A percentile compares a stretch with the other conserved stretches of the same genome.
Conservation (phyloP, 2,888 invertebrate genomes). For the Bugula neritina region DNA sequence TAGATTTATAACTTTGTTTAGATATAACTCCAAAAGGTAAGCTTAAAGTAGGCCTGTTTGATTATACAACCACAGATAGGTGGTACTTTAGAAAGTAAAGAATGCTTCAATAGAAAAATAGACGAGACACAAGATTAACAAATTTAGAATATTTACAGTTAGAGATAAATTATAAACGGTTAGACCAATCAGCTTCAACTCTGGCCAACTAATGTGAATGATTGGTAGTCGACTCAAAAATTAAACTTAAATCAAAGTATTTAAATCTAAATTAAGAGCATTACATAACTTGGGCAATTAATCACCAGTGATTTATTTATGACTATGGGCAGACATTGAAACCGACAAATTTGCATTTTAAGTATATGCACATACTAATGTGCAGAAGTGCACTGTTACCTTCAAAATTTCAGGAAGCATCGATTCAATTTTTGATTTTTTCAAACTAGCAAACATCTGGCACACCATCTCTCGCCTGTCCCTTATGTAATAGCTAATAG, state of each 20-base stretch:
- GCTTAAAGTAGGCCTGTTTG: too few species aligned
- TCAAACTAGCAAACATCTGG: constrained; percentile 53
- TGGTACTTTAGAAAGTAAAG: too few species aligned
- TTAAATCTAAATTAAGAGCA: constrained; percentile 21
- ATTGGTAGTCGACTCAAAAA: constrained; percentile 6
- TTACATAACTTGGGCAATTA: constrained; percentile 14
- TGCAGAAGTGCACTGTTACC: constrained; percentile 37
- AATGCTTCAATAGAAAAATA: too few species aligned
- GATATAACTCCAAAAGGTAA: not conserved
- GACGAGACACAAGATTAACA: too few species aligned
- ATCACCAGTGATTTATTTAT: not conserved
- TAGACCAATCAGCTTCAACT: not conserved
- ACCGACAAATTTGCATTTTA: constrained; percentile 25
- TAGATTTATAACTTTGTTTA: not conserved
- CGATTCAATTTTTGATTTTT: constrained; percentile 50
- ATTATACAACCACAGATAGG: too few species aligned
- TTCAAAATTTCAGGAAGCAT: constrained; percentile 54
- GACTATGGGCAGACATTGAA: constrained; percentile 13
- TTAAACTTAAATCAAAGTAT: constrained; percentile 23
- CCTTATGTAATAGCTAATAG: constrained; percentile 51
- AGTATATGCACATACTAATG: not conserved
- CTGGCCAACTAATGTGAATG: not conserved
- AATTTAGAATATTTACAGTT: too few species aligned
- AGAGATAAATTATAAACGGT: too few species aligned
- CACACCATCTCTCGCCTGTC: constrained; percentile 49